These are phyloP conservation scores for Nycteola revayana DNA, from an alignment of 2,888 invertebrate species.

Conservation along the genomic window DNA sequence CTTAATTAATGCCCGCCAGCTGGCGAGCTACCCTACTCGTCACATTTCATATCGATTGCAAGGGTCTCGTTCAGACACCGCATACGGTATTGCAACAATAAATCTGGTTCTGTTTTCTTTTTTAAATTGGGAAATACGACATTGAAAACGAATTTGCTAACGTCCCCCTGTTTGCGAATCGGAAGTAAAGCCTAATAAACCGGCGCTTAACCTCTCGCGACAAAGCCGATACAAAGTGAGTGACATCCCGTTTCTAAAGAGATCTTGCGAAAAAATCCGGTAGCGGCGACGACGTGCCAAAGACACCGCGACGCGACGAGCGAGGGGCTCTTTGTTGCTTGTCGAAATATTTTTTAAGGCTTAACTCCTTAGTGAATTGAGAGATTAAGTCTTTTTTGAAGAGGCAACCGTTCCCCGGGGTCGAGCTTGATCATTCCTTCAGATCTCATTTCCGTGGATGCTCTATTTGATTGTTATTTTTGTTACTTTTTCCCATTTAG, in stretches of 20 bases:
- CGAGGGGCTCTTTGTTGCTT: constrained; percentile 76
- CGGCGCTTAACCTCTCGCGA: constrained; percentile 78
- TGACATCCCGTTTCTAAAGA: constrained; percentile 77
- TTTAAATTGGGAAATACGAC: constrained; percentile 48
- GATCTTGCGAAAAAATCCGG: constrained; percentile 77
- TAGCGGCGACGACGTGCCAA: constrained; percentile 78
- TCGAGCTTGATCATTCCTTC: constrained; percentile 78
- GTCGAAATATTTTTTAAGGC: constrained; percentile 81
- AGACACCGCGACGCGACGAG: constrained; percentile 72
- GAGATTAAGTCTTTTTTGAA: constrained; percentile 83
- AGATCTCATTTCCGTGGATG: constrained; percentile 80
- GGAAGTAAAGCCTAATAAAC: constrained; percentile 79
- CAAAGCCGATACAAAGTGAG: constrained; percentile 81
- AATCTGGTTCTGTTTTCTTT: constrained; percentile 50
- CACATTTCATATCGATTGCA: constrained; percentile 74
- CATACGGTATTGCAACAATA: constrained; percentile 48
- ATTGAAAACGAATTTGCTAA: constrained; percentile 56
- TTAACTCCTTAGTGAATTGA: constrained; percentile 83
- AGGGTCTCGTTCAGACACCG: constrained; percentile 49
- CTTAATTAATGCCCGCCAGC: constrained; percentile 79
- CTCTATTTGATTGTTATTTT: constrained; percentile 81
- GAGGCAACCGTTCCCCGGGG: constrained; percentile 83
- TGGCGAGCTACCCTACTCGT: constrained; percentile 69
- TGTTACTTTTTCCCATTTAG: constrained; percentile 74
- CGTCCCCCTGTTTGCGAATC: constrained; percentile 72